Conservation (phyloP, 2,888 invertebrate genomes). For the Amphipoea lucens region DNA sequence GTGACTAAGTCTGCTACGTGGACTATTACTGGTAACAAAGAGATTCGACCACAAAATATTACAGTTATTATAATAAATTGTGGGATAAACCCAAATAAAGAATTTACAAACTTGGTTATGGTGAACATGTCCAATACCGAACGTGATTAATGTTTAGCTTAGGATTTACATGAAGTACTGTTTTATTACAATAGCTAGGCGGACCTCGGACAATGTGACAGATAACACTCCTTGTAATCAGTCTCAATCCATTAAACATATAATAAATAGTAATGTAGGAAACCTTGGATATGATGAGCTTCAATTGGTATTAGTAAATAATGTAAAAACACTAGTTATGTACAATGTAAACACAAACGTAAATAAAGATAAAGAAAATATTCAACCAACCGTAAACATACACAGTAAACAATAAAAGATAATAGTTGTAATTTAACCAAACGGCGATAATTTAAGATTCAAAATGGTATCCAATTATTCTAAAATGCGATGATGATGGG, state of each 20-base stretch:
- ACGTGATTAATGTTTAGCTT: slow-evolving; percentile 27
- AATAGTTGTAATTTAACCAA: slow-evolving; percentile 29
- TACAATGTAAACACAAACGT: slow-evolving; percentile 28
- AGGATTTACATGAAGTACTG: neutral
- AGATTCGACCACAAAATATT: slow-evolving; percentile 69
- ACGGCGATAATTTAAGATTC: slow-evolving; percentile 25
- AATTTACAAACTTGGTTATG: slow-evolving; percentile 17
- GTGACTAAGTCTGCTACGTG: slow-evolving; percentile 78
- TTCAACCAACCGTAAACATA: slow-evolving; percentile 9
- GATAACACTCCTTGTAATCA: slow-evolving; percentile 28
- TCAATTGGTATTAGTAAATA: slow-evolving; percentile 20
- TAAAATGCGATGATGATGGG: slow-evolving; percentile 16
- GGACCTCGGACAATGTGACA: slow-evolving; percentile 24
- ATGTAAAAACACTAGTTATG: slow-evolving; percentile 6
- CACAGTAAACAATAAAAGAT: slow-evolving; percentile 39
- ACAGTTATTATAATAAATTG: slow-evolving; percentile 43
- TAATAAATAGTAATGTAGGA: slow-evolving; percentile 44
- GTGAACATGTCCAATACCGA: slow-evolving; percentile 15
- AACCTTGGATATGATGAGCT: slow-evolving; percentile 30
- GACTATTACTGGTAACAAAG: slow-evolving; percentile 69
- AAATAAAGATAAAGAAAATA: slow-evolving; percentile 31
- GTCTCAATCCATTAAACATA: slow-evolving; percentile 26
- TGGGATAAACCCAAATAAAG: slow-evolving; percentile 41
- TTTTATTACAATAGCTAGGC: slow-evolving; percentile 20
- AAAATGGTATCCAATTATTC: slow-evolving; percentile 31